Conservation (phyloP, 2,113 vertebrate species). For the Pelobates fuscus region DNA sequence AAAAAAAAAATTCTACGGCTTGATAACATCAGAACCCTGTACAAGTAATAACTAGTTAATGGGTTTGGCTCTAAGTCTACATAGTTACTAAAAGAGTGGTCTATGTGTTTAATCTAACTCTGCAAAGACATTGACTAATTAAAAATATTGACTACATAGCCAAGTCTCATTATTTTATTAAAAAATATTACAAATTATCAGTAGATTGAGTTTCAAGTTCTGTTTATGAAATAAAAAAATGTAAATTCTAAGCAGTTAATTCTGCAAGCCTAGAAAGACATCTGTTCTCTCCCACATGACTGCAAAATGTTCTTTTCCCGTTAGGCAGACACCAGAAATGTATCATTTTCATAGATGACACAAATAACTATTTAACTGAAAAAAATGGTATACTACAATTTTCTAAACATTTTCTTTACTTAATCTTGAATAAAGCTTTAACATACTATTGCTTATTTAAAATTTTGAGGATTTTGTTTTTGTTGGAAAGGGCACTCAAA, state of each 20-base stretch:
- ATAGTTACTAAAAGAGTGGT: neutral
- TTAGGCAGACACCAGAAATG: conserved; percentile 31
- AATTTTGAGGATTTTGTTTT: conserved; percentile 8
- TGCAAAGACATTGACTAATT: too few relatives aligned
- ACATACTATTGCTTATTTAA: conserved; percentile 10
- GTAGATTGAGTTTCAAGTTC: neutral
- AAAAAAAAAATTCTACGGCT: too few relatives aligned
- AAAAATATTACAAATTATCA: neutral
- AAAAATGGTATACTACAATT: conserved; percentile 9
- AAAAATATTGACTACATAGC: too few relatives aligned
- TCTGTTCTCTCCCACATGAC: conserved; percentile 33
- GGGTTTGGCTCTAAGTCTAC: too few relatives aligned
- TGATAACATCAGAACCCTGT: too few relatives aligned
- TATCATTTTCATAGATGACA: conserved; percentile 19
- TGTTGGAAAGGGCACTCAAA: neutral
- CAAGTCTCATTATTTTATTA: fast-evolving
- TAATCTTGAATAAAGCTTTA: conserved; percentile 3
- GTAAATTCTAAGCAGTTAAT: conserved; percentile 7
- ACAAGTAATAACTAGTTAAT: too few relatives aligned
- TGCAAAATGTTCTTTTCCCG: conserved; percentile 31
- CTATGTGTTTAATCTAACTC: too few relatives aligned
- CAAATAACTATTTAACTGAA: neutral
- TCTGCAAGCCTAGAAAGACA: conserved; percentile 15
- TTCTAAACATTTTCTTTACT: neutral
- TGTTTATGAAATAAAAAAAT: neutral